These are phyloP conservation scores for Julus scanicus DNA, from an alignment of 2,888 invertebrate species.

Conservation along the genomic window DNA sequence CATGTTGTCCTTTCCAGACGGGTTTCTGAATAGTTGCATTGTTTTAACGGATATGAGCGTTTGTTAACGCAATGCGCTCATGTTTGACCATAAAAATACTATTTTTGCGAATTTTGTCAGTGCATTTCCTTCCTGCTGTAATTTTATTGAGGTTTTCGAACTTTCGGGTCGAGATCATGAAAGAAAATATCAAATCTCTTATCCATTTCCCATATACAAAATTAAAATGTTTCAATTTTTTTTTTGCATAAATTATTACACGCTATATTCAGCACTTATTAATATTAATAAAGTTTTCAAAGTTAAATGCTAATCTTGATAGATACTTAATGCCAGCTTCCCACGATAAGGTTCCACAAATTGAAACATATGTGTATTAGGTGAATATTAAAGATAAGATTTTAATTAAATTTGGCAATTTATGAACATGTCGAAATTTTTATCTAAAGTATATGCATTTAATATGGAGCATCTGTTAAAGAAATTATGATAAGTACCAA, in stretches of 20 bases:
- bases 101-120: neutral
- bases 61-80: neutral
- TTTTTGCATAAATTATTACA: neutral
- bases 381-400: neutral
- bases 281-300: neutral
- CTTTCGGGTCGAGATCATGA: neutral
- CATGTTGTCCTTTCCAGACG: neutral
- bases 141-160: neutral
- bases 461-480: neutral
- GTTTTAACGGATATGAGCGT: neutral
- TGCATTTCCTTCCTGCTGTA: neutral
- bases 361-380: neutral
- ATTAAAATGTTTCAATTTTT: neutral
- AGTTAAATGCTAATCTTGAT: neutral
- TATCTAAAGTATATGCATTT: neutral
- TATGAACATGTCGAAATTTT: neutral
- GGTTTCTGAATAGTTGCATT: neutral
- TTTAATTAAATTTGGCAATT: neutral
- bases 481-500: neutral
- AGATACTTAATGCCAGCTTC: neutral
- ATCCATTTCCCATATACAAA: no score
- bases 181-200: neutral
- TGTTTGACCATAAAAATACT: neutral
- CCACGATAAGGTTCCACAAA: neutral
- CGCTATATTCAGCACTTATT: no score